Conservation (phyloP, 2,888 invertebrate genomes). For the Epinotia nisella region DNA sequence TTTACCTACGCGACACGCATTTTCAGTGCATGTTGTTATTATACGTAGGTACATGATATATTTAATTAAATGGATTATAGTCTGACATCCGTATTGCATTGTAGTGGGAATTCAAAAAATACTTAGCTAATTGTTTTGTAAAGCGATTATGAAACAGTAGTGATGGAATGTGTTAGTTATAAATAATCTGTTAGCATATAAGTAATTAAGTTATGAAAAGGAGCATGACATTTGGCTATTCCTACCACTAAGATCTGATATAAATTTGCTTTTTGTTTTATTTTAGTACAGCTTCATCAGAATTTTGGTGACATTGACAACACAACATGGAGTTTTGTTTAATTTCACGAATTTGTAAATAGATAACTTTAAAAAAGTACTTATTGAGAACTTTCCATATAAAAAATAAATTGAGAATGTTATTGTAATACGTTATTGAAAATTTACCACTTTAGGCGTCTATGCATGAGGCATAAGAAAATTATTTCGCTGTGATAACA, state of each 20-base stretch:
- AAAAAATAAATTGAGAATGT: no score
- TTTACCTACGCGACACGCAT: neutral
- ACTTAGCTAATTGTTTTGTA: neutral
- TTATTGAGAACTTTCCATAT: no score
- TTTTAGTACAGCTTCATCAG: neutral
- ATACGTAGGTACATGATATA: neutral
- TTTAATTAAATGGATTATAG: neutral
- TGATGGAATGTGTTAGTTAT: neutral
- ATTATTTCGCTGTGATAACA: slow-evolving; percentile 5
- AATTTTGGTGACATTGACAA: neutral
- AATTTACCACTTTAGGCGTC: no score
- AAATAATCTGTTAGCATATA: neutral
- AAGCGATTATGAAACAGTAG: neutral
- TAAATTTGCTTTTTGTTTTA: neutral
- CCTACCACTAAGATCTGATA: neutral
- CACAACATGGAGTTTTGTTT: neutral
- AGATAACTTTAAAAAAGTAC: no score
- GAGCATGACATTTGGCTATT: neutral
- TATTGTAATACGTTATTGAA: no score
- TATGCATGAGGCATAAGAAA: neutral
- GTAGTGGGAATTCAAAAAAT: neutral
- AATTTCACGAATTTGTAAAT: no score
- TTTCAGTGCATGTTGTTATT: neutral
- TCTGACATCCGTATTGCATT: neutral
- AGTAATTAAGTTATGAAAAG: neutral